Evolutionary conservation across 2,797 vertebrate species (phyloP).

Genomic region (Epinephelus malabaricus): DNA sequence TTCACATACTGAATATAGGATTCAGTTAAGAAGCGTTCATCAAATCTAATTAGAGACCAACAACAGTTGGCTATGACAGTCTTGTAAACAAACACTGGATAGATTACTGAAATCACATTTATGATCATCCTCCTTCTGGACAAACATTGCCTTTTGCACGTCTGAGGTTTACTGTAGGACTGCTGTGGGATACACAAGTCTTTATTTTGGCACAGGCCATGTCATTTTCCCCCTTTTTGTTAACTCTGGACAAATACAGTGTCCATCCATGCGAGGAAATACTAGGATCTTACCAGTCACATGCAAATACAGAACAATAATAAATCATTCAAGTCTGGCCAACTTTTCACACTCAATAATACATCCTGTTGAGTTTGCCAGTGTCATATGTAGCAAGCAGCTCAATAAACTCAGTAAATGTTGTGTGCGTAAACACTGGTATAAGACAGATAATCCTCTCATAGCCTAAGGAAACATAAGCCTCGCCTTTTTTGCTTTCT

Average conservation of each 20-base stretch:
- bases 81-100: conserved; percentile 51
- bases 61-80: conserved; percentile 31
- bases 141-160: conserved; percentile 29
- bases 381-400: conserved; percentile 13
- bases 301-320: neutral
- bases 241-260: neutral
- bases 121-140: conserved; percentile 39
- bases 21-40: conserved; percentile 12
- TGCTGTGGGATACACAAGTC: neutral
- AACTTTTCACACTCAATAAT: neutral
- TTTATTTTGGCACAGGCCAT: neutral
- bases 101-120: conserved; percentile 47
- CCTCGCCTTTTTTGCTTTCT: conserved; percentile 28
- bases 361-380: conserved; percentile 10
- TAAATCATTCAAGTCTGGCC: neutral
- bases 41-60: conserved; percentile 26
- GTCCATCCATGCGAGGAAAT: neutral
- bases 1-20: conserved; percentile 5
- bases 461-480: conserved; percentile 47
- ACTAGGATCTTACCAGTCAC: neutral
- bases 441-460: conserved; percentile 48
- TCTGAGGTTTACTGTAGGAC: neutral
- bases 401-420: conserved; percentile 44
- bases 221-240: neutral
- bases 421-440: conserved; percentile 36